Conservation (phyloP, 1,140 invertebrate species). For the Musca vetustissima region DNA sequence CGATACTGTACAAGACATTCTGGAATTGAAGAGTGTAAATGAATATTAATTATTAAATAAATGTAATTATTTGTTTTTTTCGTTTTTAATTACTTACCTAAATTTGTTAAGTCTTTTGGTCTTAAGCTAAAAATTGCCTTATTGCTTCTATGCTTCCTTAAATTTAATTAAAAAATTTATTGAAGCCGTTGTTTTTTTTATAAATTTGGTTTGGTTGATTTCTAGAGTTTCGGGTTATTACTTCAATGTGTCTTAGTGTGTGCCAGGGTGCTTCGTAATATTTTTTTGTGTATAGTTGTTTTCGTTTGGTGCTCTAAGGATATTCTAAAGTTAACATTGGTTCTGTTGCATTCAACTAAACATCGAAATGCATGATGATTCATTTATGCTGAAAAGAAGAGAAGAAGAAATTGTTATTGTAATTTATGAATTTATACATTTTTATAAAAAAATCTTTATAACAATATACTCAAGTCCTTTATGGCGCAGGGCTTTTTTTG, state of each 20-base stretch:
- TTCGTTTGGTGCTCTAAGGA: constrained; percentile 8
- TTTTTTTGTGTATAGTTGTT: not conserved
- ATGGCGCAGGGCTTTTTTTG: no score
- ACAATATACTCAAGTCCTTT: no score
- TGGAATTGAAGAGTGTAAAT: constrained; percentile 3
- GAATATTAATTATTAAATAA: not conserved
- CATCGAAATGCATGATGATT: not conserved
- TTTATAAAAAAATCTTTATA: no score
- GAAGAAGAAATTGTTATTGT: not conserved
- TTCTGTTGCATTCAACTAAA: not conserved
- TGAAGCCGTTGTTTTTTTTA: constrained; percentile 6
- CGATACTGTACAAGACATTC: constrained; percentile 55
- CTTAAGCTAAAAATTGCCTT: constrained; percentile 19
- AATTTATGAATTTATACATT: not conserved
- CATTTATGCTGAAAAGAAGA: constrained; percentile 14
- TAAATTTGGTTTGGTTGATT: no score
- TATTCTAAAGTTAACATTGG: constrained; percentile 15
- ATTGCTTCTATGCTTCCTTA: constrained; percentile 21
- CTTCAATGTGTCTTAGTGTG: not conserved
- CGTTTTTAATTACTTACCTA: not conserved
- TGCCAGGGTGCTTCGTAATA: constrained; percentile 5
- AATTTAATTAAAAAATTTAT: constrained; percentile 15
- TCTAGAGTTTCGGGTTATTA: no score
- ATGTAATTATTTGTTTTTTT: not conserved
- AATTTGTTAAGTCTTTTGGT: constrained; percentile 23